These are phyloP conservation scores for Clistopyga incitator DNA, from an alignment of 2,888 invertebrate species.

Conservation along the genomic window DNA sequence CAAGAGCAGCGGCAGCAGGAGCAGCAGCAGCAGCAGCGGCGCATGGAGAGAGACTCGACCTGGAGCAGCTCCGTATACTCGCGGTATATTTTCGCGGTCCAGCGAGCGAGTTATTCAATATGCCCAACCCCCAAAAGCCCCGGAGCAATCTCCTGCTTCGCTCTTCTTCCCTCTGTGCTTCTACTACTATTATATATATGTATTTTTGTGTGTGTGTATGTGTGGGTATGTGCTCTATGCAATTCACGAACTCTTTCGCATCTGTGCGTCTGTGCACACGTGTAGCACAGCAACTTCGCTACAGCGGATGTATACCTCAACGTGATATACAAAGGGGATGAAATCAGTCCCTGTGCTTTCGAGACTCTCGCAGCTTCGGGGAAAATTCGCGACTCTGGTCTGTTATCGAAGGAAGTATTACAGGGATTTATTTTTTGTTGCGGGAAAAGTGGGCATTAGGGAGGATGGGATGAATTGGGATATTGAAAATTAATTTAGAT, in stretches of 20 bases:
- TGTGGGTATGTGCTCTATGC: constrained; percentile 8
- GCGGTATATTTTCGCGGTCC: constrained; percentile 84
- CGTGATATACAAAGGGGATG: constrained; percentile 39
- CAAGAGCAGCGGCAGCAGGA: constrained; percentile 43
- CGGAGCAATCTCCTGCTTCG: constrained; percentile 80
- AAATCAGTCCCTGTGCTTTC: constrained; percentile 31
- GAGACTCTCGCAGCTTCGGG: constrained; percentile 33
- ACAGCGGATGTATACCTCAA: background rate
- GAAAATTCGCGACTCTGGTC: constrained; percentile 46
- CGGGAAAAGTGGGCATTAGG: too few species aligned
- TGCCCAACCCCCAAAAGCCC: constrained; percentile 83
- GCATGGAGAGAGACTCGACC: constrained; percentile 52
- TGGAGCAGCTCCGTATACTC: constrained; percentile 63
- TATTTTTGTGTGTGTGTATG: background rate
- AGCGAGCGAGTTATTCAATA: constrained; percentile 85
- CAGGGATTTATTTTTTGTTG: background rate
- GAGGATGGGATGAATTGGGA: too few species aligned
- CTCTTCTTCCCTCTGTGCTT: constrained; percentile 68
- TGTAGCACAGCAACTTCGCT: constrained; percentile 22
- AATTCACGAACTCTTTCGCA: constrained; percentile 53
- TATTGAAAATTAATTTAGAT: too few species aligned
- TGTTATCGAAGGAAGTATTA: constrained; percentile 7
- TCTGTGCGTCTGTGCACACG: constrained; percentile 63
- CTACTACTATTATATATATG: constrained; percentile 1
- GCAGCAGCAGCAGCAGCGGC: constrained; percentile 35